Base-by-base conservation (phyloP, 1,140 invertebrate species). In the Pseudoatta argentina region DNA sequence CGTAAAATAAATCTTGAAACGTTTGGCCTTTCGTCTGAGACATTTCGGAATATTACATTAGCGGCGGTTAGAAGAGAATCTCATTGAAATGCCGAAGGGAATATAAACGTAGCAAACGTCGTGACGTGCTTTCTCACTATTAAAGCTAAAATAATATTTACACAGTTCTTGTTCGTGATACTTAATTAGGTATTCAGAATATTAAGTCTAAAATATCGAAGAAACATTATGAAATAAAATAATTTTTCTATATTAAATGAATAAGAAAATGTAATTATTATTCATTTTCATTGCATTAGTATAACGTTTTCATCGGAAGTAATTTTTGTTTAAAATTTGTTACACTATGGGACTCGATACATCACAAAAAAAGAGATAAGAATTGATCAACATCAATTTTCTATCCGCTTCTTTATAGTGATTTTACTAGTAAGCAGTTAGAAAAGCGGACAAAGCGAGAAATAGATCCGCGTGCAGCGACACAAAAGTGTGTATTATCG, bases 41-140 rank as follows among this genome's bases (percentile, higher is more conserved):
- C 79, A 75, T 61, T 83, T 83, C 34, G 30, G 55, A 83, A 73
- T 82, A 73, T 82, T 73, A 72, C 67, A 82, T 27, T 63, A 57
- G 44, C 24, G 18, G 24, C 55, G 39, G 69, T 75, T 75, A 73
- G 14, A 34, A 73, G 8, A 63, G 39, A 73, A 59, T 82, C 39
- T 59, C 18, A 72, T 73, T 82, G 34, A 73, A 61, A 63, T 30
- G 24, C 48, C 39, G n/a, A 27, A 78, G 39, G 4, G 24, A 66
- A 66, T 18, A 66, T 78, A 78, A 78, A 78, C 27, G 61, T n/a
- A 78, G 18, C 39, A 34, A 78, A 66, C 44, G 27, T 24, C 61
- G 18, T 18, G 18, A 48, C 18, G 24, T 27, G 44, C 24, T 64
- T 18, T 30, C 44, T 53, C 18, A 4, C 39, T 64, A 48, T 67